Base-by-base conservation (phyloP, 2,113 vertebrate genomes). In the Sarotherodon lohbergeri region DNA sequence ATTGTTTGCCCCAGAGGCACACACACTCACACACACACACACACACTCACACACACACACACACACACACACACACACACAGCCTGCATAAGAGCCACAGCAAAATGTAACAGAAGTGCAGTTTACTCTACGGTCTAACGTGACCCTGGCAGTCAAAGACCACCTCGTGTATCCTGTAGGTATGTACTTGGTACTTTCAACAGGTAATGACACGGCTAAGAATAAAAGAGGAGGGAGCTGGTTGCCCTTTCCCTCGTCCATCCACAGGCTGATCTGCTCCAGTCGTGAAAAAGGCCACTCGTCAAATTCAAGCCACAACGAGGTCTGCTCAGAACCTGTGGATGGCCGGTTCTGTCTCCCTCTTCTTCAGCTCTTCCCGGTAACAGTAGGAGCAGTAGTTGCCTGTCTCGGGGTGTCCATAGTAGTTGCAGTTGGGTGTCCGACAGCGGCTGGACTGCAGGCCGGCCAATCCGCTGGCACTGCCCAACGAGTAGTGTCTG, bases 321-420 rank as follows among this genome's bases (percentile, higher is more conserved):
- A 4, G 48, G 86, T 86, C 55, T 19, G 12, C 17, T 98, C 96
- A 99, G 96, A 99, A 98, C 94, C 97, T 93, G 94, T 98, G 98
- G 76, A 97, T 96, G 84, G 94, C 88, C 0, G 97, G 91, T 41
- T 98, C 97, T 2, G 96, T 63, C 82, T 97, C 97, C 92, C 96
- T 95, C 93, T 97, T 96, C 89, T 96, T 97, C 94, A 98, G 92
- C 96, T 98, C 98, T 27, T 98, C 98, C 39, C 95, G 94, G 93
- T 98, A 99, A 91, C 98, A 99, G 95, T 96, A 99, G 48, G 98
- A 99, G 91, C 98, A 99, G 96, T 98, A 99, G 95, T 99, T 97
- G 89, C 98, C 97, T 0, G 98, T 99, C 90, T 99, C 98, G 0
- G 98, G 98, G 88, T 98, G 98, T 88, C 98, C 98, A 0, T 98